These are phyloP conservation scores for Eublepharis macularius DNA, from an alignment of 2,113 vertebrate species.

Conservation along the genomic window DNA sequence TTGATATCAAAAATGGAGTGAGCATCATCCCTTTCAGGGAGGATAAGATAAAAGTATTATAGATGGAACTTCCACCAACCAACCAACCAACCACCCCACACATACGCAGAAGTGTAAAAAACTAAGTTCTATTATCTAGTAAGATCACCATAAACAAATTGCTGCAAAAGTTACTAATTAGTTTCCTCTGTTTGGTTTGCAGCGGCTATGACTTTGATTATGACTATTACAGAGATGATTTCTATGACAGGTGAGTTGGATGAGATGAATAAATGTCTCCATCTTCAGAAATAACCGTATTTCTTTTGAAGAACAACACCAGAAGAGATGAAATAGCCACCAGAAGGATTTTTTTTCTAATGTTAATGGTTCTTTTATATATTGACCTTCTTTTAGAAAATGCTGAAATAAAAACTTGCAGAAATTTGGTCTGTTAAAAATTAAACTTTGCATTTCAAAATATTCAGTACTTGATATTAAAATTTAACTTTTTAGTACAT, in stretches of 20 bases:
- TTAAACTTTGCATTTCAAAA: background rate
- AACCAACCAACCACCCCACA: too few relatives aligned
- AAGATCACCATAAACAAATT: background rate
- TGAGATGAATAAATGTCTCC: accelerated
- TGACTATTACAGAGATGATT: constrained; percentile 89
- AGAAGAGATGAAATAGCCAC: background rate
- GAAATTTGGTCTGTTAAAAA: background rate
- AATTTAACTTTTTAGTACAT: too few relatives aligned
- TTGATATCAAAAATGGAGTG: too few relatives aligned
- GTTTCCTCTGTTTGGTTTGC: constrained; percentile 61
- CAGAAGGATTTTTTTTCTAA: background rate
- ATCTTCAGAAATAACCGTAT: background rate
- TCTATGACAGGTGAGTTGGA: constrained; percentile 88
- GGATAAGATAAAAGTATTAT: too few relatives aligned
- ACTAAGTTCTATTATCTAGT: too few relatives aligned
- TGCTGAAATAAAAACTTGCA: background rate
- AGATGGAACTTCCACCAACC: too few relatives aligned
- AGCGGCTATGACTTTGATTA: constrained; percentile 91
- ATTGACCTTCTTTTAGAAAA: background rate
- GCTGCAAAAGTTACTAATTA: constrained; percentile 9
- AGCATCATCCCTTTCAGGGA: too few relatives aligned
- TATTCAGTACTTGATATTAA: too few relatives aligned
- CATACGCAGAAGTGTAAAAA: too few relatives aligned
- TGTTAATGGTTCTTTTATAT: background rate
- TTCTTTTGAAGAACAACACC: background rate